phyloP scores from a whole-genome alignment of 2,888 invertebrate species.

The Campoletis raptor region DNA sequence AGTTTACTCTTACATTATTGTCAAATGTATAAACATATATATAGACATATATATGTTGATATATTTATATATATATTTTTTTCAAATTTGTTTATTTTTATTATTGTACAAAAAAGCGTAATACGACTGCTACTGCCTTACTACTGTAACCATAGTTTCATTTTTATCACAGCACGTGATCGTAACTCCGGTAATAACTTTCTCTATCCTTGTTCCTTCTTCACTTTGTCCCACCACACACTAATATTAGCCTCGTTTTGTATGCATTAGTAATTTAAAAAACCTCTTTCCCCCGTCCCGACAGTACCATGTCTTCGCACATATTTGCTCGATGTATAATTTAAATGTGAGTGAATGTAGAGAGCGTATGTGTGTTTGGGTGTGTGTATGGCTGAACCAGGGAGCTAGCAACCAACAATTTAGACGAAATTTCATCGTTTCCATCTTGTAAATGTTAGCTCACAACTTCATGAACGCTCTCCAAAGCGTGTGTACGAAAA shows the following conservation, averaged over 20 bases:
- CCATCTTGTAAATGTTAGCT: slow-evolving; percentile 42
- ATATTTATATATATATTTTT: slow-evolving; percentile 4
- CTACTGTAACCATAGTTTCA: slow-evolving; percentile 33
- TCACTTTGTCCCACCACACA: slow-evolving; percentile 33
- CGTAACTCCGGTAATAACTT: slow-evolving; percentile 59
- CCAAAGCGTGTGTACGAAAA: neutral
- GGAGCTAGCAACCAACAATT: slow-evolving; percentile 47
- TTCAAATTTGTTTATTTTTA: slow-evolving; percentile 21
- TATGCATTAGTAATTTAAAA: slow-evolving; percentile 62
- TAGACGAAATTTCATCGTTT: slow-evolving; percentile 54
- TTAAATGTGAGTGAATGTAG: slow-evolving; percentile 4
- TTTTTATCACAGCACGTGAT: slow-evolving; percentile 66
- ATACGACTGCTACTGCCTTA: neutral
- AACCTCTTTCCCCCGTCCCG: slow-evolving; percentile 23
- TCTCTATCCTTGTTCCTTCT: slow-evolving; percentile 42
- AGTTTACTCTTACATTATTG: slow-evolving; percentile 84
- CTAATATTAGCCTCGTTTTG: slow-evolving; percentile 39
- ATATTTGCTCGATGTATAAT: slow-evolving; percentile 32
- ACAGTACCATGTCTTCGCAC: slow-evolving; percentile 17
- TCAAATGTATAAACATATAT: neutral
- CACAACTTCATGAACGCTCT: slow-evolving; percentile 23
- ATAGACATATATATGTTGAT: neutral
- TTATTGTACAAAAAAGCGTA: neutral
- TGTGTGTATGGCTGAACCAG: neutral
- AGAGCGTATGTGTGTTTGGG: neutral